These are phyloP conservation scores for Pangasianodon hypophthalmus DNA, from an alignment of 2,113 vertebrate genomes.

Conservation along the genomic window DNA sequence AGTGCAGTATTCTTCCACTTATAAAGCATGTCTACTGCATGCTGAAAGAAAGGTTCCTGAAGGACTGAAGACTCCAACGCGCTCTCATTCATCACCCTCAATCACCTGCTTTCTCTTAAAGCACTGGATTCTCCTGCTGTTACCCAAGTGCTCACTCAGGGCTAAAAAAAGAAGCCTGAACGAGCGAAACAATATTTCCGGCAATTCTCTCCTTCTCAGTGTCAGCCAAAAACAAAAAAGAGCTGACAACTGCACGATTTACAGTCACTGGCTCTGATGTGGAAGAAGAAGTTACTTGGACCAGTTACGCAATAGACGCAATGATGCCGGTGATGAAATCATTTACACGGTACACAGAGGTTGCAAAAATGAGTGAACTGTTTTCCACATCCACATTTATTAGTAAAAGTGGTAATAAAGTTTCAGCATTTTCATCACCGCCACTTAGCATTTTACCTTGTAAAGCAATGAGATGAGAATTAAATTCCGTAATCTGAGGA, in stretches of 20 bases:
- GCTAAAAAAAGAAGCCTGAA: slow-evolving; percentile 62
- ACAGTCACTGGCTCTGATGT: slow-evolving; percentile 64
- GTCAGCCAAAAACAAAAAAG: slow-evolving; percentile 65
- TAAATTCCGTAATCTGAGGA: not conserved
- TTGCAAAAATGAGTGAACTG: not conserved
- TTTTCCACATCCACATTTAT: not conserved
- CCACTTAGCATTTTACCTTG: not conserved
- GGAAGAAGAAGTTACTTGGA: not conserved
- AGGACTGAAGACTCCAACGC: not conserved
- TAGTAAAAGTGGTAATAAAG: not conserved
- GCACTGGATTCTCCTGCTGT: slow-evolving; percentile 15
- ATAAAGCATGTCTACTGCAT: slow-evolving; percentile 12
- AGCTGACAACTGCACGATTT: slow-evolving; percentile 66
- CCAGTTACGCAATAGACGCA: not conserved
- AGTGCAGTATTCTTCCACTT: not conserved
- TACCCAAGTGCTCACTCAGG: slow-evolving; percentile 3
- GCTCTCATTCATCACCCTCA: slow-evolving; percentile 16
- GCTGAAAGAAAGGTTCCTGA: slow-evolving; percentile 10
- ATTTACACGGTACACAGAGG: not conserved
- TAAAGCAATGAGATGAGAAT: not conserved
- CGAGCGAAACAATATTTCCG: slow-evolving; percentile 61
- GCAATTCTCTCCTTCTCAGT: slow-evolving; percentile 50
- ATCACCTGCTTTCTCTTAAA: slow-evolving; percentile 8
- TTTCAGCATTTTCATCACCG: not conserved
- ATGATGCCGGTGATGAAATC: too few species aligned